Base-by-base conservation (phyloP, 64 coral and sea anemone species). In the Hydrozoanthus tunicans region DNA sequence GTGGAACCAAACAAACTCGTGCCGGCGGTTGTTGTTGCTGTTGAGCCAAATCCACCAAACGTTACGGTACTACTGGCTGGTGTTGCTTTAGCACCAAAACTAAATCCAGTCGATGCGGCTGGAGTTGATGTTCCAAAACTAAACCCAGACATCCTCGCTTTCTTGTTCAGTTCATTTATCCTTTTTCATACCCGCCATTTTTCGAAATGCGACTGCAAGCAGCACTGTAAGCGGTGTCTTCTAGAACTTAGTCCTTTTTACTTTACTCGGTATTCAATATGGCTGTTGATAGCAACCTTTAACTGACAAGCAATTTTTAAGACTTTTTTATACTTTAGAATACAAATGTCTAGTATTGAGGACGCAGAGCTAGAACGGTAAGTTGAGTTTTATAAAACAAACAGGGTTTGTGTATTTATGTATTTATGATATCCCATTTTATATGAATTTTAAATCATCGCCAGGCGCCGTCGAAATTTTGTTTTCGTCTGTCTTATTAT, bases 351-450 rank as follows among this genome's bases (percentile, higher is more conserved):
- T 56, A 43, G 27, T 86, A 13, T 86, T 27, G 83, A 70, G 71
- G 83, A 86, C 23, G 83, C 67, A 69, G 83, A 86, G 24, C 83
- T 86, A 43, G 83, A 86, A 3, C 83, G 83, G 83, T 86, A 24
- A 53, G 83, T 73, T 4, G 10, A 57, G 4, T 73, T 73, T 73
- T 73, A 43, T 43, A 43, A 43, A 43, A 43, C 32, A 43, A 43
- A 43, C 32, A 43, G 32, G 32, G 32, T 43, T 43, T 43, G 32
- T 43, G 32, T 43, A 43, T 43, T 43, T 43, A 43, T 43, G 32
- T 43, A 43, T 43, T 43, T 43, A 43, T 43, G 32, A 2, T 43
- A 43, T 43, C 32, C 32, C 32, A 43, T 43, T 43, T 43, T 43
- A 2, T 43, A 43, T 43, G 32, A 43, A 43, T 43, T 43, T 43